Evolutionary conservation across 2,113 vertebrate species (phyloP).

Genomic region (Murina feae): DNA sequence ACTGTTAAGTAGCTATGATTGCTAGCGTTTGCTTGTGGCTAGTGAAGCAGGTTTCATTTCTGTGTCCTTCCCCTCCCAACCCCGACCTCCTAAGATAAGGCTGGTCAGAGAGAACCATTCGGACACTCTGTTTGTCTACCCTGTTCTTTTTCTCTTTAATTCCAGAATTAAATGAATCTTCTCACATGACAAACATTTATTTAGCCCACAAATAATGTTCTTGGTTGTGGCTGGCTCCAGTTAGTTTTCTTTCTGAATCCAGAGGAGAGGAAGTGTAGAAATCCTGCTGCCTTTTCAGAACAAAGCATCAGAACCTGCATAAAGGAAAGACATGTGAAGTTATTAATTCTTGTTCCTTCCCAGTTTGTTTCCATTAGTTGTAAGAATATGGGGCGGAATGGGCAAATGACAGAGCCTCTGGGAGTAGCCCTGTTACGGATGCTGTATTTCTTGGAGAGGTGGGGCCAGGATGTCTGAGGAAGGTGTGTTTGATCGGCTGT

Average conservation of each 20-base stretch:
- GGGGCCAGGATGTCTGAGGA: neutral
- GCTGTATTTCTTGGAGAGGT: neutral
- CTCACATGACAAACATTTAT: slow-evolving; percentile 7
- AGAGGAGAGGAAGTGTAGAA: neutral
- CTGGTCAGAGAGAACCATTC: neutral
- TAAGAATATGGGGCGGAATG: neutral
- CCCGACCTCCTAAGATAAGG: neutral
- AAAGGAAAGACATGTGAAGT: neutral
- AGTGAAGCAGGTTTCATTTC: slow-evolving; percentile 39
- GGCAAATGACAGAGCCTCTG: neutral
- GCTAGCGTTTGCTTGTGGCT: slow-evolving; percentile 39
- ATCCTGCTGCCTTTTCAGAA: slow-evolving; percentile 19
- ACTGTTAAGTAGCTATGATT: slow-evolving; percentile 37
- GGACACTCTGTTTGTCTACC: neutral
- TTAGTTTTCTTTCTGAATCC: slow-evolving; percentile 19
- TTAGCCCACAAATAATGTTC: slow-evolving; percentile 2
- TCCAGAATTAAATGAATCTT: slow-evolving; percentile 22
- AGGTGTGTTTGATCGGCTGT: neutral
- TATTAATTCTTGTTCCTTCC: neutral
- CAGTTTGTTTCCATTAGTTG: neutral
- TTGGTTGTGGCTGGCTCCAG: neutral
- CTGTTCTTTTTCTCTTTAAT: slow-evolving; percentile 38
- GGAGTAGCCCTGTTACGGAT: neutral
- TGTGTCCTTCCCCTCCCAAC: neutral
- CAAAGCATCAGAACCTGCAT: neutral